These are phyloP conservation scores for Conus ventricosus DNA, from an alignment of 1,140 invertebrate species.

Conservation along the genomic window DNA sequence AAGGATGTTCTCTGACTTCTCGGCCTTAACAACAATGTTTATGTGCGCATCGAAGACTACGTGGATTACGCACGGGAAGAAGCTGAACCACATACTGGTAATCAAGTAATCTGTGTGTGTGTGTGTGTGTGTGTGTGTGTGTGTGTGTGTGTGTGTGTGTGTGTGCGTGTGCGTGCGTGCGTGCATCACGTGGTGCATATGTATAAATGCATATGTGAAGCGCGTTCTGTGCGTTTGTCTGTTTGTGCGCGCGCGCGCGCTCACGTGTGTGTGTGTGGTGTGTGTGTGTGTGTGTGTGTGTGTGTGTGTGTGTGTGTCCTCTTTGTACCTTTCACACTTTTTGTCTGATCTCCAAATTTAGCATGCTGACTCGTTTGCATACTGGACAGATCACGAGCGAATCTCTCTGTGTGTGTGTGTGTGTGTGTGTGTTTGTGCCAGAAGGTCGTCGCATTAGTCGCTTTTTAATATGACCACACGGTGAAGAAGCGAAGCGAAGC, in stretches of 20 bases:
- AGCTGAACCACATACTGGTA: no score
- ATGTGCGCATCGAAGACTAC: no score
- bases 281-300: background rate
- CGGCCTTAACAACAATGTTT: no score
- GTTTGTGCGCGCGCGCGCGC: no score
- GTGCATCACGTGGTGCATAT: background rate
- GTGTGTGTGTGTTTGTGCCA: background rate
- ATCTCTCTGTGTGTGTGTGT: background rate
- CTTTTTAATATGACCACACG: no score
- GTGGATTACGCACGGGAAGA: no score
- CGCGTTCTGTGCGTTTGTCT: background rate
- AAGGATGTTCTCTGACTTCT: no score
- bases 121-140: conserved; percentile 1
- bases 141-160: conserved; percentile 21
- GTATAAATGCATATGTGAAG: background rate
- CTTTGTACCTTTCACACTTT: background rate
- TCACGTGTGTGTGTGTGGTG: background rate
- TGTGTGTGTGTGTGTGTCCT: background rate
- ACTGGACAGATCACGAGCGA: background rate
- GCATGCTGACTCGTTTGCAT: background rate
- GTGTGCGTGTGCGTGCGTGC: background rate
- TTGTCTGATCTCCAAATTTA: no score
- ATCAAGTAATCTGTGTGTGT: background rate
- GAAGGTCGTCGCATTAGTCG: no score
- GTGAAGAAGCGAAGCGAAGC: no score